A percentile compares a stretch with the other conserved stretches of the same genome.
These are phyloP conservation scores for Aphelenchoides fujianensis DNA, from an alignment of 1,140 invertebrate species.

Conservation along the genomic window DNA sequence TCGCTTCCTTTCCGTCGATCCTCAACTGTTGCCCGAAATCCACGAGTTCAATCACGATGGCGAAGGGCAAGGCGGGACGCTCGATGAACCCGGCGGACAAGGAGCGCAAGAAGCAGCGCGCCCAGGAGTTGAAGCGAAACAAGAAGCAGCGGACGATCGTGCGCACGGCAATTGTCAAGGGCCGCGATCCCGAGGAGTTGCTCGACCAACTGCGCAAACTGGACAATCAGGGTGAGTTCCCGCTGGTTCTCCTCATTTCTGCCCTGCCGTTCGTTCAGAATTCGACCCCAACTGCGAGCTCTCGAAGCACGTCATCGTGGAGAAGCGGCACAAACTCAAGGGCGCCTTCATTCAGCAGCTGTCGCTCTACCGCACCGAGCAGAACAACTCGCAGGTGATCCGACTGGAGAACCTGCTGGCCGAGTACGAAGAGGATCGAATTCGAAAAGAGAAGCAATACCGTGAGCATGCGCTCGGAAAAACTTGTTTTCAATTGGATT, in stretches of 20 bases:
- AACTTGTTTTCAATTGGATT: no score
- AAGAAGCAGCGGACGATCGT: slow-evolving; percentile 66
- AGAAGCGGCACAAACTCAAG: slow-evolving; percentile 44
- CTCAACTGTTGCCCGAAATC: no score
- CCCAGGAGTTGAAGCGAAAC: slow-evolving; percentile 62
- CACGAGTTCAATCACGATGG: slow-evolving; percentile 52
- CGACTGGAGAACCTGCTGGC: slow-evolving; percentile 40
- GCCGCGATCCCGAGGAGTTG: slow-evolving; percentile 65
- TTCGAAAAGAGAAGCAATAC: slow-evolving; percentile 40
- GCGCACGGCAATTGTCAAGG: slow-evolving; percentile 65
- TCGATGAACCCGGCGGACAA: slow-evolving; percentile 67
- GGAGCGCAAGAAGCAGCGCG: slow-evolving; percentile 63
- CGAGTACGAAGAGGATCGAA: slow-evolving; percentile 47
- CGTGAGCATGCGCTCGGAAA: slow-evolving; percentile 26
- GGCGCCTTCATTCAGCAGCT: slow-evolving; percentile 43
- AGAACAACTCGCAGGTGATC: slow-evolving; percentile 40
- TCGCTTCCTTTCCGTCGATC: no score
- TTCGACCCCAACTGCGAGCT: slow-evolving; percentile 43
- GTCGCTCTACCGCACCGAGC: slow-evolving; percentile 38
- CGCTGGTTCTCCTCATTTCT: neutral
- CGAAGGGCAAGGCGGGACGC: slow-evolving; percentile 65
- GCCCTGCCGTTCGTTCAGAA: slow-evolving; percentile 30
- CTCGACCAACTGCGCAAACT: slow-evolving; percentile 65
- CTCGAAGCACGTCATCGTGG: slow-evolving; percentile 44
- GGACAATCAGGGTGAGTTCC: slow-evolving; percentile 64